phyloP scores from a whole-genome alignment of 1,140 invertebrate genomes.

The Ceratoteleas bidentatus region DNA sequence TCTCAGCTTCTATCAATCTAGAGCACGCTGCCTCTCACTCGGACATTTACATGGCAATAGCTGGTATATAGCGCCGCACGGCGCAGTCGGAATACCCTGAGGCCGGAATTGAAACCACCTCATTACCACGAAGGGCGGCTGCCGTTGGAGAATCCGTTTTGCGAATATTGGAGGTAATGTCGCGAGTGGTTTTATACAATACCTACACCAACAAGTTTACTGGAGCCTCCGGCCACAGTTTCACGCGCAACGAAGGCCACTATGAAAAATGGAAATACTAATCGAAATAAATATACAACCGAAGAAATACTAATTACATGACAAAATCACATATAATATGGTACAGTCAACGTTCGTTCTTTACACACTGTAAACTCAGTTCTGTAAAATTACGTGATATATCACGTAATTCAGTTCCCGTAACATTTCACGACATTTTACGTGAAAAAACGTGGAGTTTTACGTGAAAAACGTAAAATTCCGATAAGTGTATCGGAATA shows the following conservation, averaged over 20 bases:
- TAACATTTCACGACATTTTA: no score
- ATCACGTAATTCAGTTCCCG: no score
- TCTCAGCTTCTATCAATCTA: constrained; percentile 72
- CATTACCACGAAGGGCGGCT: constrained; percentile 77
- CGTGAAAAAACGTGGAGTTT: no score
- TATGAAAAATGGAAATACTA: constrained; percentile 79
- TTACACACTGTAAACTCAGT: no score
- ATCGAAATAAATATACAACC: constrained; percentile 36
- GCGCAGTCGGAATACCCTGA: constrained; percentile 70
- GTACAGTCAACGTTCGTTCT: no score
- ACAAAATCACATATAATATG: no score
- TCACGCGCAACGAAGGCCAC: constrained; percentile 66
- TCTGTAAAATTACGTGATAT: no score
- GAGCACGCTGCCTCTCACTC: constrained; percentile 69
- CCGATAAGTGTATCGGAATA: no score
- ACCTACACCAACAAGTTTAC: constrained; percentile 61
- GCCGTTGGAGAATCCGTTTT: constrained; percentile 80
- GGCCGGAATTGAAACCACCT: constrained; percentile 82
- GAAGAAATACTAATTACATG: constrained; percentile 50
- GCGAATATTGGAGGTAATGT: constrained; percentile 81
- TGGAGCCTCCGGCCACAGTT: constrained; percentile 66
- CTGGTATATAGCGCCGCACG: constrained; percentile 69
- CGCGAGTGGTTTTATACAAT: constrained; percentile 80
- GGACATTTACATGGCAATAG: constrained; percentile 77
- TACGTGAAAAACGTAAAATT: no score